phyloP scores from a whole-genome alignment of 2,113 vertebrate species.

The cat (Felis catus) region F.catus_Fca126_mat1.0 CM031417.1:85040001-85040500 shows the following conservation, averaged over 20 bases:
- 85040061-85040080: neutral
- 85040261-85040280: neutral
- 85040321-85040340: neutral
- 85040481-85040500: constrained; percentile 37
- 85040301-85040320: constrained; percentile 7
- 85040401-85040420: constrained; percentile 5
- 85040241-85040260: neutral
- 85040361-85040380: neutral
- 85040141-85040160: neutral
- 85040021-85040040: neutral
- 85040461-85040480: constrained; percentile 22
- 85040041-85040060: neutral
- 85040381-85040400: neutral
- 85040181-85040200: neutral
- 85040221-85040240: neutral
- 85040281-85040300: neutral
- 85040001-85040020: neutral
- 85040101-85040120: neutral
- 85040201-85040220: neutral
- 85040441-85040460: neutral
- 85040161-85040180: neutral
- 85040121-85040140: neutral
- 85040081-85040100: neutral
- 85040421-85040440: neutral
- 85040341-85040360: constrained; percentile 20